phyloP scores from a whole-genome alignment of 2,888 invertebrate species.

The Adineta ricciae region DNA sequence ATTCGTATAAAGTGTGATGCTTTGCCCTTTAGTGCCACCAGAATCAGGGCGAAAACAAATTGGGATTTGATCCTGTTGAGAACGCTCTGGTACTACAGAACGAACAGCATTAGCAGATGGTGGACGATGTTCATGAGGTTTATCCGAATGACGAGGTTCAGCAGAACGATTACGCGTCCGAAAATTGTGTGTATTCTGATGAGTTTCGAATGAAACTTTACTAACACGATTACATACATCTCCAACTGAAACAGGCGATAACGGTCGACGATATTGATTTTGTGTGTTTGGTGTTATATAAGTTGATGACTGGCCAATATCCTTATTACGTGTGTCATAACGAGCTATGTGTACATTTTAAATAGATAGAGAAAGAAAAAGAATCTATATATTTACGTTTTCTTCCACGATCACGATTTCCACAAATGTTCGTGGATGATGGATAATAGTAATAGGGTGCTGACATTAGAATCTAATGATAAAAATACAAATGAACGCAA shows the following conservation, averaged over 20 bases:
- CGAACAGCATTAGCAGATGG: neutral
- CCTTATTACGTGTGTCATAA: neutral
- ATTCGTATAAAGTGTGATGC: neutral
- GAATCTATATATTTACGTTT: neutral
- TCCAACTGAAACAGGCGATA: neutral
- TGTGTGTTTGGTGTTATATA: neutral
- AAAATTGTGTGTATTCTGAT: neutral
- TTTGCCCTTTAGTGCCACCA: neutral
- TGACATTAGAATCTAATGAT: neutral
- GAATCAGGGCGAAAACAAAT: neutral
- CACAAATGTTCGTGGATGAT: neutral
- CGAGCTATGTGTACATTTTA: neutral
- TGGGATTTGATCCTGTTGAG: neutral
- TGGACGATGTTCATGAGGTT: neutral
- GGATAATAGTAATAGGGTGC: neutral
- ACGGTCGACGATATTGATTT: neutral
- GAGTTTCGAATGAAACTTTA: neutral
- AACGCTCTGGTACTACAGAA: neutral
- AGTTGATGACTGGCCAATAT: neutral
- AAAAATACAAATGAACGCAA: neutral
- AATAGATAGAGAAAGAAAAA: neutral
- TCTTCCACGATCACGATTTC: neutral
- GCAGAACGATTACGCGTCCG: neutral
- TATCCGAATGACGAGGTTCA: neutral
- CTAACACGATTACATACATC: neutral